Percentiles rank a stretch among this genome's conserved stretches.
These are phyloP conservation scores for Lophochroa leadbeateri DNA, from an alignment of 2,113 vertebrate genomes.

Conservation along the genomic window DNA sequence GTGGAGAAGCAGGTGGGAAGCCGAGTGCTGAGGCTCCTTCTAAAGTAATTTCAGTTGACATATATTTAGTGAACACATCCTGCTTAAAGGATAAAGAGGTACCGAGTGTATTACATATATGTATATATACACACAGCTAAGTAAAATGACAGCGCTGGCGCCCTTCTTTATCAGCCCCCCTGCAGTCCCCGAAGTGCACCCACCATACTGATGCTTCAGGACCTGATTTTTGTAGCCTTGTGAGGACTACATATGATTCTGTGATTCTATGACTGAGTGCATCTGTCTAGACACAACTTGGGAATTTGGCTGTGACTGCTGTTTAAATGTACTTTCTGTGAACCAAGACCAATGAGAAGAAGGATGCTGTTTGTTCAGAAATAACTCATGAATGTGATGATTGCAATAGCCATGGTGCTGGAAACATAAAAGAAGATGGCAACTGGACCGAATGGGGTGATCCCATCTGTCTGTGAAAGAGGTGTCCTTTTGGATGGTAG, in stretches of 20 bases:
- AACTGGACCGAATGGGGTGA: neutral
- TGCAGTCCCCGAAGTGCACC: neutral
- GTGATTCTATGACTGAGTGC: neutral
- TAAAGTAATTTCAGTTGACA: conserved; percentile 49
- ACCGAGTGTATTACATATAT: neutral
- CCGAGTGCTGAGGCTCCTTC: conserved; percentile 5
- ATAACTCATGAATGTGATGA: neutral
- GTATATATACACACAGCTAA: neutral
- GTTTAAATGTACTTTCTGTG: neutral
- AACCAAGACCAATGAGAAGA: neutral
- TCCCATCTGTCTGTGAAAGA: neutral
- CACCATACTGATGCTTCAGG: neutral
- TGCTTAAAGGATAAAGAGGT: conserved; percentile 27
- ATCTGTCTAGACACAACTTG: neutral
- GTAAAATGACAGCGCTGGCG: neutral
- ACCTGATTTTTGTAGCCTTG: neutral
- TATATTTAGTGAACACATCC: conserved; percentile 36
- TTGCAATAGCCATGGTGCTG: neutral
- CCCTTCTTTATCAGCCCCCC: neutral
- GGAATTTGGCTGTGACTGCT: neutral
- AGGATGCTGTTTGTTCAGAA: neutral
- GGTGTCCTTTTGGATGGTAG: neutral
- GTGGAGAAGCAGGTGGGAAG: conserved; percentile 45
- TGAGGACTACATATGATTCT: neutral
- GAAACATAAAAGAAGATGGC: neutral